phyloP scores from a whole-genome alignment of 2,797 vertebrate genomes.

The Aotus griseimembra region DNA sequence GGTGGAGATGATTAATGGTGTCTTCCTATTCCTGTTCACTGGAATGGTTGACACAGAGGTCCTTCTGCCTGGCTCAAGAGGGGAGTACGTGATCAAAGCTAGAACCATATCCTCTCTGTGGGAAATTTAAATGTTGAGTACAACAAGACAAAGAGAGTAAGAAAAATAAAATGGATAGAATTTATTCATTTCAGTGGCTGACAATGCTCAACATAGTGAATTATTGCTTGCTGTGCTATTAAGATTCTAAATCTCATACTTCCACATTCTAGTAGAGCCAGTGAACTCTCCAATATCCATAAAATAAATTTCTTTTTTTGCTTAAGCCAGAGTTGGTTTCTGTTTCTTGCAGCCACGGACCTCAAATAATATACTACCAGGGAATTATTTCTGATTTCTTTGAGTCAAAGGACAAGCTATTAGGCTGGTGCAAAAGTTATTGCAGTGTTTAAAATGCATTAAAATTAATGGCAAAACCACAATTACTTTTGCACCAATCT shows the following conservation, averaged over 20 bases:
- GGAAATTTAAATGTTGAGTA: neutral
- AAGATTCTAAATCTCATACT: neutral
- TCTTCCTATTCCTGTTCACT: neutral
- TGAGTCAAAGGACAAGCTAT: neutral
- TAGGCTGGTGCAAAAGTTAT: neutral
- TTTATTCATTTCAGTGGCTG: neutral
- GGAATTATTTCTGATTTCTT: neutral
- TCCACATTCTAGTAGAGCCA: neutral
- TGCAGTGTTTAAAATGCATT: neutral
- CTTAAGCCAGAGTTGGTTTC: conserved; percentile 19
- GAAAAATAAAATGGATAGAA: neutral
- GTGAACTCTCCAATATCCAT: neutral
- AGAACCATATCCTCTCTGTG: neutral
- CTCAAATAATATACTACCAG: neutral
- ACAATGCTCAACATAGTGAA: neutral
- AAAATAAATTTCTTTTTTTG: conserved; percentile 23
- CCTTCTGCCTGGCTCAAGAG: neutral
- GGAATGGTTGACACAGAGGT: neutral
- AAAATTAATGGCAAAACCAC: neutral
- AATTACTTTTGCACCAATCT: neutral
- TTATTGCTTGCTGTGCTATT: neutral
- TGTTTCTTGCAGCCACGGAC: neutral
- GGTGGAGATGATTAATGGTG: neutral
- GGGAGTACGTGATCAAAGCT: neutral
- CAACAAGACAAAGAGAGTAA: neutral